Percentiles rank a stretch among this genome's conserved stretches.
These are phyloP conservation scores for Clarias fuscus DNA, from an alignment of 2,797 vertebrate genomes.

Conservation along the genomic window DNA sequence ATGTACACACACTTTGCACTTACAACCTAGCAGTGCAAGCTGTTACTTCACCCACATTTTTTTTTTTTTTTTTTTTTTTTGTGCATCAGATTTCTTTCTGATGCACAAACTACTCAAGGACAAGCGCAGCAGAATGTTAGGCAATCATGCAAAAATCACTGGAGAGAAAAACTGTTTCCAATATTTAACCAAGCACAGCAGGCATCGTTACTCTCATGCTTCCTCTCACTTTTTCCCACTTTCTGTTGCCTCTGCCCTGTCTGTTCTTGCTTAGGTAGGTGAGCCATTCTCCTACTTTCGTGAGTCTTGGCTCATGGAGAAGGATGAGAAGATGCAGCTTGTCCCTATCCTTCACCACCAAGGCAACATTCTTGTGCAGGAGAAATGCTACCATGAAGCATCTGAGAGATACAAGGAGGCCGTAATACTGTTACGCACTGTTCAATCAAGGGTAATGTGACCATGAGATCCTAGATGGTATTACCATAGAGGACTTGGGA, in stretches of 20 bases:
- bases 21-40: constrained; percentile 11
- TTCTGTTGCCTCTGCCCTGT: constrained; percentile 31
- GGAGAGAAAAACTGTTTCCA: constrained; percentile 50
- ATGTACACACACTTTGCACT: constrained; percentile 11
- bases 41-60: constrained; percentile 26
- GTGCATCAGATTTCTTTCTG: constrained; percentile 40
- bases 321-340: constrained; percentile 82
- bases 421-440: constrained; percentile 82
- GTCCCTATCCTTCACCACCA: constrained; percentile 81
- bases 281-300: constrained; percentile 82
- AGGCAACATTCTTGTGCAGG: constrained; percentile 82
- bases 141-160: constrained; percentile 41
- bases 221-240: background rate
- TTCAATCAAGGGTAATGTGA: constrained; percentile 80
- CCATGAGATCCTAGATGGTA: background rate
- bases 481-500: background rate
- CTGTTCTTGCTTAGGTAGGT: constrained; percentile 73
- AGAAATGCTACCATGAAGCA: constrained; percentile 74
- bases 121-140: constrained; percentile 48
- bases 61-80: too few species aligned
- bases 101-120: constrained; percentile 49
- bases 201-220: background rate
- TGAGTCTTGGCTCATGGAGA: constrained; percentile 89
- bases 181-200: constrained; percentile 31
- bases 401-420: constrained; percentile 86